Percentiles rank a stretch among this genome's conserved stretches.
These are phyloP conservation scores for Mesoclemmys tuberculata DNA, from an alignment of 2,113 vertebrate genomes.

Conservation along the genomic window DNA sequence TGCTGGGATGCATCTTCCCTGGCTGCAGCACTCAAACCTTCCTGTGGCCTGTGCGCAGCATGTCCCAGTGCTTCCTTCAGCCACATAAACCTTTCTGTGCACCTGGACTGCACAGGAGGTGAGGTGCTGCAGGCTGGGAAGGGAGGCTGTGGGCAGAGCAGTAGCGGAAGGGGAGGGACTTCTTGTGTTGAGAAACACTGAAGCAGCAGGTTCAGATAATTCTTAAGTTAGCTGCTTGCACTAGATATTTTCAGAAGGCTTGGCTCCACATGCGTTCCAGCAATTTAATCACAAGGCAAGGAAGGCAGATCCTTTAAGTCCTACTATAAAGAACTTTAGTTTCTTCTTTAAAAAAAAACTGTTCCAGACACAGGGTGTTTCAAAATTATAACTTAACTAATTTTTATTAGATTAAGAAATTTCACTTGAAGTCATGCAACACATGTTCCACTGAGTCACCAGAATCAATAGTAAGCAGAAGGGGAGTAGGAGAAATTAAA, in stretches of 20 bases:
- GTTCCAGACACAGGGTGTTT: background rate
- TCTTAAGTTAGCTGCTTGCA: background rate
- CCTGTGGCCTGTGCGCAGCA: too few relatives aligned
- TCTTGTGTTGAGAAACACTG: background rate
- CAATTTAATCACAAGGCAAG: background rate
- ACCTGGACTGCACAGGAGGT: background rate
- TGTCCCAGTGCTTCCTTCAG: too few relatives aligned
- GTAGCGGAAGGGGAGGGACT: background rate
- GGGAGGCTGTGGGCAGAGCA: background rate
- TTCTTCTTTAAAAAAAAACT: background rate
- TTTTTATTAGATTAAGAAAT: conserved; percentile 16
- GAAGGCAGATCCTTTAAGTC: background rate
- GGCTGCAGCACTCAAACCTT: background rate
- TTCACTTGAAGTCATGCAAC: conserved; percentile 33
- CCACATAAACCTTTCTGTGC: background rate
- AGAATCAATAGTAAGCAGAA: conserved; percentile 35
- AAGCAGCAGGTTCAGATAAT: background rate
- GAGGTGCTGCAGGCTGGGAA: background rate
- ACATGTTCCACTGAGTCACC: background rate
- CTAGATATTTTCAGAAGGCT: background rate
- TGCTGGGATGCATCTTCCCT: background rate
- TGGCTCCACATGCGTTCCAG: background rate
- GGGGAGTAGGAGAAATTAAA: background rate
- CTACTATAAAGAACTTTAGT: background rate
- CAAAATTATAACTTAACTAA: background rate